Evolutionary conservation across 2,113 vertebrate species (phyloP).

Genomic region (Vombatus ursinus): DNA sequence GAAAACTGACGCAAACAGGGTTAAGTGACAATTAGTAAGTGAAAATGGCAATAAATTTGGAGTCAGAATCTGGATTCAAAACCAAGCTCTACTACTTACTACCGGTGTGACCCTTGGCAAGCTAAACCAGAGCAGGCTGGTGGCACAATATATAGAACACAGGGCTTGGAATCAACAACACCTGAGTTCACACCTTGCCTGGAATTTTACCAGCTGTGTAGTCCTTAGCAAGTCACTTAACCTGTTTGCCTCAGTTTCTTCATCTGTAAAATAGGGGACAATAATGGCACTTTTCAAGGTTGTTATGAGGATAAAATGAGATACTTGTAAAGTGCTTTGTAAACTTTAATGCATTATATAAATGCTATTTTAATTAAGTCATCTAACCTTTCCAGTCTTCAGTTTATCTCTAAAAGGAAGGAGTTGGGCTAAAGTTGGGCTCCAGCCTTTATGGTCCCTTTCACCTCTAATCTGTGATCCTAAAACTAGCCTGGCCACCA

Average conservation of each 20-base stretch:
- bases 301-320: neutral
- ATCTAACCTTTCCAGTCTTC: neutral
- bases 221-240: neutral
- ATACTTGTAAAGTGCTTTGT: neutral
- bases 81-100: neutral
- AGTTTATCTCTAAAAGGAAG: neutral
- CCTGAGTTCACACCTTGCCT: neutral
- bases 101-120: neutral
- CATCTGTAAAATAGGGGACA: neutral
- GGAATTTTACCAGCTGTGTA: neutral
- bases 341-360: neutral
- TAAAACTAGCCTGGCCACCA: neutral
- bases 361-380: neutral
- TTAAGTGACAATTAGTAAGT: neutral
- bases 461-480: neutral
- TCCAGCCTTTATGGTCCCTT: neutral
- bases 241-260: neutral
- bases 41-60: neutral
- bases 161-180: neutral
- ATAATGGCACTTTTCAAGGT: neutral
- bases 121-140: neutral
- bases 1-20: neutral
- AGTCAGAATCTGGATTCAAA: neutral
- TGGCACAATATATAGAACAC: neutral
- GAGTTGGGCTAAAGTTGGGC: neutral